Evolutionary conservation across 2,797 vertebrate species (phyloP), one percentile per base, ranked within the genome.

Genomic region (Choloepus didactylus): DNA sequence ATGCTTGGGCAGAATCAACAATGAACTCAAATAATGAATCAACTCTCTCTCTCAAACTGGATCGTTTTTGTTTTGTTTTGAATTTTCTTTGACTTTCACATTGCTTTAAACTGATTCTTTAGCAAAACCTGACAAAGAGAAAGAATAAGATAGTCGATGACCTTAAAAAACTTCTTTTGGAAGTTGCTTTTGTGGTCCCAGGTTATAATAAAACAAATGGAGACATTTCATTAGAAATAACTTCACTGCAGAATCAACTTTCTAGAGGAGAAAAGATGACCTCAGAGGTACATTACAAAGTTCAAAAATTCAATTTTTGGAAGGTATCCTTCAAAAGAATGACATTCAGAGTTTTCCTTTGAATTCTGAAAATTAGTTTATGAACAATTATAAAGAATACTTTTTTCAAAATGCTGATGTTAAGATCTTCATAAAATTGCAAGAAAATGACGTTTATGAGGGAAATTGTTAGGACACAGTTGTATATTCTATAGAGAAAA

Each of bases 281-380:
- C 41, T 92, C n/a, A 73, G 29, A 85, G 35, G 56, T 56, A 27
- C 3, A 54, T 60, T 73, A 21, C 59, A 82, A 83, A 64, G 35
- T 91, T 69, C 75, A 76, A 73, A 23, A 77, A 69, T 60, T 69
- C 46, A 91, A 97, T 91, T 25, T 89, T 97, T 80, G 85, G 59
- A 94, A 97, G 64, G 0, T 67, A 94, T 23, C 21, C 51, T 97
- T 97, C 92, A 94, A 92, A 97, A 72, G 49, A 93, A 91, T 38
- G 41, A 56, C 91, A 91, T 31, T 77, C 11, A 80, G 85, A 14
- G 82, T 96, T 95, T 87, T 95, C 89, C 72, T 96, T 93, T 96
- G 94, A 41, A 82, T 72, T 95, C 29, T 7, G 19, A 96, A 95
- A 96, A 87, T 66, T 38, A 80, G 54, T 87, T 92, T 67, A 92